Evolutionary conservation across 1,140 invertebrate species (phyloP).

Genomic region (Drosophila pallidifrons): DNA sequence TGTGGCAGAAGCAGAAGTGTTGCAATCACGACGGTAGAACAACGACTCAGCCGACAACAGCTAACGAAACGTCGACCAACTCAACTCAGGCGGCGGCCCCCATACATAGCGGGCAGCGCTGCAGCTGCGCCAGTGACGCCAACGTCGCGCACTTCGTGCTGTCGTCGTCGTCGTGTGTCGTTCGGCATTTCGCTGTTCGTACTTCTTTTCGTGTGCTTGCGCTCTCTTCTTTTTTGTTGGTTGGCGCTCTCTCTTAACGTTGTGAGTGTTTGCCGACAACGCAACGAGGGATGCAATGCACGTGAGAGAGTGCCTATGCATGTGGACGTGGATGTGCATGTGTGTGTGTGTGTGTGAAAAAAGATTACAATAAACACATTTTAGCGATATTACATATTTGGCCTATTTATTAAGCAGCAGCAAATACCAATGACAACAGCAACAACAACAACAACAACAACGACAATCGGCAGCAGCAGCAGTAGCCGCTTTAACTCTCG

Average conservation of each 20-base stretch:
- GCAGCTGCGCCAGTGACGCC: conserved; percentile 33
- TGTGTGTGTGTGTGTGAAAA: conserved; percentile 44
- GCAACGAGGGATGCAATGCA: conserved; percentile 73
- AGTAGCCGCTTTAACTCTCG: conserved; percentile 26
- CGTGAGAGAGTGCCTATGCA: conserved; percentile 61
- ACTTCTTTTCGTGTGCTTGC: neutral
- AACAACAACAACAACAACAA: no score
- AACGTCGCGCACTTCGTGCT: conserved; percentile 1
- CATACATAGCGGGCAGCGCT: conserved; percentile 44
- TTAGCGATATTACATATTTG: conserved; percentile 83
- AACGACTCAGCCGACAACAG: conserved; percentile 72
- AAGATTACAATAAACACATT: conserved; percentile 83
- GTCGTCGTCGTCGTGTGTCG: neutral
- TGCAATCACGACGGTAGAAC: conserved; percentile 84
- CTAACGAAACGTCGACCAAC: conserved; percentile 55
- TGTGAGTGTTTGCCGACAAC: conserved; percentile 9
- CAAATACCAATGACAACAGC: conserved; percentile 33
- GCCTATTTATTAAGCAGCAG: conserved; percentile 77
- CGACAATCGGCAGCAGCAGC: conserved; percentile 15
- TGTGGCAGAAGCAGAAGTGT: conserved; percentile 69
- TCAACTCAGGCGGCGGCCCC: conserved; percentile 60
- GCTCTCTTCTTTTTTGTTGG: conserved; percentile 49
- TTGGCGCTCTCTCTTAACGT: conserved; percentile 50
- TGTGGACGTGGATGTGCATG: conserved; percentile 37
- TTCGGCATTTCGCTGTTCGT: neutral